A percentile compares a stretch with the other conserved stretches of the same genome.
Evolutionary conservation across 1,140 invertebrate species (phyloP).

Genomic region (Battus philenor): DNA sequence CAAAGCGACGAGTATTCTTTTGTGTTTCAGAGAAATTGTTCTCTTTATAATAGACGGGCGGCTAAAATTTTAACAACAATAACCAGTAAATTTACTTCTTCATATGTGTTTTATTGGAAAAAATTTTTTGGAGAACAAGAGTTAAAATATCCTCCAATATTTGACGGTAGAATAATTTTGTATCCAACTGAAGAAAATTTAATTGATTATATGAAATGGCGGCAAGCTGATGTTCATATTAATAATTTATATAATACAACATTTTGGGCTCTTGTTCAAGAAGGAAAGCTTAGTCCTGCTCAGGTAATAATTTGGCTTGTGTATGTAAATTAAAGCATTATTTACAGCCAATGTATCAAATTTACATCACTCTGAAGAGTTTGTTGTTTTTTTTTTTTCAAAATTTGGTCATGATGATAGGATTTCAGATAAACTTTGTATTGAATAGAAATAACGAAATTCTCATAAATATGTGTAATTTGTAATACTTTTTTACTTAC

Average conservation of each 20-base stretch:
- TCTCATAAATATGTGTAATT: too few species aligned
- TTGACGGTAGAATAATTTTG: conserved; percentile 91
- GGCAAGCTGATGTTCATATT: conserved; percentile 97
- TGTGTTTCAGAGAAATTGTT: conserved; percentile 86
- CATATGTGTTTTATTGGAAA: conserved; percentile 92
- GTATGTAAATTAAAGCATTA: too few species aligned
- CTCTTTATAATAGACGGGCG: conserved; percentile 86
- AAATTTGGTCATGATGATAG: not conserved
- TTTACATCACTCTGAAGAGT: too few species aligned
- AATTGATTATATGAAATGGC: conserved; percentile 96
- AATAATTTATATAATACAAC: conserved; percentile 99
- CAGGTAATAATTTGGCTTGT: conserved; percentile 73
- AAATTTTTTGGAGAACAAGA: conserved; percentile 83
- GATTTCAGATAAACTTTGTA: not conserved
- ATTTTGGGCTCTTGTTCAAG: conserved; percentile 93
- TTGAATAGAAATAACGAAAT: not conserved
- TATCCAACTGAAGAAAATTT: conserved; percentile 94
- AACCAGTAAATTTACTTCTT: conserved; percentile 91
- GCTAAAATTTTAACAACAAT: conserved; percentile 91
- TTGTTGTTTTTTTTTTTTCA: not conserved
- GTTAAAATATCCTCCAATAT: conserved; percentile 91
- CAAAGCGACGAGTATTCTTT: conserved; percentile 99
- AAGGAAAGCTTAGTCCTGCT: conserved; percentile 82
- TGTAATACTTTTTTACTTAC: too few species aligned
- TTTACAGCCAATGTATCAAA: not conserved